A percentile compares a stretch with the other conserved stretches of the same genome.
phyloP scores from a whole-genome alignment of 2,797 vertebrate genomes.

The Microhierax caerulescens region DNA sequence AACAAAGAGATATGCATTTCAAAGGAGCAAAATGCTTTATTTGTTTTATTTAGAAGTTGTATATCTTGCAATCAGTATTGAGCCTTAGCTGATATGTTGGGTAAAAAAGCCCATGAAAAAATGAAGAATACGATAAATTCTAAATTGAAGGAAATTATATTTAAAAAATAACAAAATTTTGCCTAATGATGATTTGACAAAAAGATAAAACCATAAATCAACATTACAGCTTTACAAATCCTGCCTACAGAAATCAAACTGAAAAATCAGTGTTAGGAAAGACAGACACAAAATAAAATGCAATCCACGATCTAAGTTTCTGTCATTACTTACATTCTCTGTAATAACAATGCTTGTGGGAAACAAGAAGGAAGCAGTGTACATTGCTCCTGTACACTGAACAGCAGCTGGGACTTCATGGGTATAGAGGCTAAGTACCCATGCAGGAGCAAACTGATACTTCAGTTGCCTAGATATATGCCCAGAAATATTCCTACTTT shows the following conservation, averaged over 20 bases:
- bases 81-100: not conserved
- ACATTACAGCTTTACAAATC: not conserved
- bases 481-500: not conserved
- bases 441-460: not conserved
- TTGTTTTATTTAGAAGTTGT: not conserved
- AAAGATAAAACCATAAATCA: not conserved
- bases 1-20: not conserved
- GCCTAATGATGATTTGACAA: not conserved
- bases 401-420: not conserved
- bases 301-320: not conserved
- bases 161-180: not conserved
- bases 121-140: not conserved
- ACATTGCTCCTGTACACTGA: not conserved
- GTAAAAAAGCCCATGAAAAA: not conserved
- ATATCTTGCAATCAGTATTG: not conserved
- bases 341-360: not conserved
- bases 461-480: not conserved
- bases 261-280: not conserved
- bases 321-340: not conserved
- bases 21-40: not conserved
- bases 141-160: not conserved
- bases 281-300: not conserved
- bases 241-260: not conserved
- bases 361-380: not conserved
- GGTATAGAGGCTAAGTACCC: accelerated